These are phyloP conservation scores for Rhinogobio ventralis DNA, from an alignment of 2,797 vertebrate species.

Conservation along the genomic window DNA sequence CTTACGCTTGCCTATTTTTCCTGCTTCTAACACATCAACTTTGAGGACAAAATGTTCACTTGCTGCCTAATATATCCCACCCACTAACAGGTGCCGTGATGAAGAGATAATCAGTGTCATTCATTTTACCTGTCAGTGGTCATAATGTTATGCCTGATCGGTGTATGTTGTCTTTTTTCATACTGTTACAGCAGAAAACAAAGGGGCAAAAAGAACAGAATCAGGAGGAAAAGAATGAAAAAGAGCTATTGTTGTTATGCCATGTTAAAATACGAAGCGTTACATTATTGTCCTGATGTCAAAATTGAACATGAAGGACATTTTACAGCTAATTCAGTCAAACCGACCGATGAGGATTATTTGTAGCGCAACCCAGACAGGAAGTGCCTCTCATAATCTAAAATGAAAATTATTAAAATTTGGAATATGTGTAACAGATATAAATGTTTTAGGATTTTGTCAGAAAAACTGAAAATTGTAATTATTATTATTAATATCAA, in stretches of 20 bases:
- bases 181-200: background rate
- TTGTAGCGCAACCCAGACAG: background rate
- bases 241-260: background rate
- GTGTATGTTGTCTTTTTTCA: background rate
- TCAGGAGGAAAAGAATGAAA: background rate
- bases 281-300: background rate
- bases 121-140: no score
- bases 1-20: no score
- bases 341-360: background rate
- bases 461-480: no score
- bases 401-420: background rate
- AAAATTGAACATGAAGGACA: background rate
- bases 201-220: background rate
- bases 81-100: no score
- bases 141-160: no score
- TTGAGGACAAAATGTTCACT: no score
- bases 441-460: background rate
- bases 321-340: background rate
- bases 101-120: no score
- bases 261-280: background rate
- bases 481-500: background rate
- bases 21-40: no score
- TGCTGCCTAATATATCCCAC: no score
- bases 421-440: background rate
- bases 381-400: background rate